Base-by-base conservation (phyloP, 1,140 invertebrate species). In the Caenorhabditis latens region DNA sequence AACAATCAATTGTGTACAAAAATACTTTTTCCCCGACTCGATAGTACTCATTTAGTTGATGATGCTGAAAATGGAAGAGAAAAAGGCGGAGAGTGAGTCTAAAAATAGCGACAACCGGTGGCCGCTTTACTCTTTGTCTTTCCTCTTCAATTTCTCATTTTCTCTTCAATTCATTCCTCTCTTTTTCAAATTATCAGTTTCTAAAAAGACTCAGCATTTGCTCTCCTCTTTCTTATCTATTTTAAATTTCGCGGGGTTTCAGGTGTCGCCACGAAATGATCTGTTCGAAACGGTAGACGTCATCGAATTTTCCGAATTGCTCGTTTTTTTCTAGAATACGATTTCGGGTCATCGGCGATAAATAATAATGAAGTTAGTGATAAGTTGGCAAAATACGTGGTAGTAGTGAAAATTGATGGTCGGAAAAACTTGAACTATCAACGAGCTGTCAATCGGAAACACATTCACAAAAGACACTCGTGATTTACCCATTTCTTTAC, bases 31-130 rank as follows among this genome's bases (percentile, higher is more conserved):
- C 19, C 71, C 11, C n/a, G 71, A 79, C 14, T 71, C 16, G 46
- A 50, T 79, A 79, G n/a, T 79, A 50, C 71, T 79, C 21, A 21
- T 79, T 79, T 79, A 79, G 71, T 13, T 21, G 71, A 50, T 79
- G 71, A 79, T 79, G 71, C 71, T 79, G 71, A 79, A 79, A 79
- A 79, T 50, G 71, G 46, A 42, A 50, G 16, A 24, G 71, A 79
- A 50, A 42, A 50, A 79, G 71, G 71, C 6, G 46, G 71, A 79
- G 71, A 50, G 71, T 50, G 19, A n/a, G 46, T 79, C 71, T 79
- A 79, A 79, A 79, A 79, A 79, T 79, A 79, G 71, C 71, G 71
- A 79, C 71, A 79, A 79, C 65, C 71, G 46, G 71, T 79, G 71
- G 71, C 71, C 71, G 71, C 46, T 79, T 79, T 42, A 50, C 46